These are phyloP conservation scores for Myocastor coypus DNA, from an alignment of 2,113 vertebrate species.

Conservation along the genomic window DNA sequence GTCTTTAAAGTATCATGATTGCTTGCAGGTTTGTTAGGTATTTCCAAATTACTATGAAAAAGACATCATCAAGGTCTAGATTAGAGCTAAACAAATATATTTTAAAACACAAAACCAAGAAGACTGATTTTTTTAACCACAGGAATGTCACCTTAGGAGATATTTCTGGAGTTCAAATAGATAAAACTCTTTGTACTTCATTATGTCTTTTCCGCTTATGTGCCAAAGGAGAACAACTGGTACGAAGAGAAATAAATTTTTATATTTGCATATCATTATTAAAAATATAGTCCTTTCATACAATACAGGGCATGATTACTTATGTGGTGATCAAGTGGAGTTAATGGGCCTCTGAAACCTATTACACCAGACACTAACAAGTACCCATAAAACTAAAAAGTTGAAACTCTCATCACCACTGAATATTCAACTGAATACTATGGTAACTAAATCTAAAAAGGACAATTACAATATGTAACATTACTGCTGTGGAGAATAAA, in stretches of 20 bases:
- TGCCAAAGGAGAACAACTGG: slow-evolving; percentile 74
- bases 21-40: slow-evolving; percentile 4
- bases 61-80: background rate
- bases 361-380: slow-evolving; percentile 53
- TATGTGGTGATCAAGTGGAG: slow-evolving; percentile 60
- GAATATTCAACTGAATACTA: slow-evolving; percentile 57
- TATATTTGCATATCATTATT: slow-evolving; percentile 68
- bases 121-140: slow-evolving; percentile 23
- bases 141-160: slow-evolving; percentile 70
- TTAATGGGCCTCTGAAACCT: slow-evolving; percentile 67
- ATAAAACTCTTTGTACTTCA: slow-evolving; percentile 70
- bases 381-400: slow-evolving; percentile 55
- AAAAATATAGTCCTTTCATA: slow-evolving; percentile 72
- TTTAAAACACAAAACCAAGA: slow-evolving; percentile 59
- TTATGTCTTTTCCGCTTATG: slow-evolving; percentile 65
- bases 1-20: background rate
- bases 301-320: slow-evolving; percentile 57
- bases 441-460: slow-evolving; percentile 66
- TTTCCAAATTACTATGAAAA: slow-evolving; percentile 41
- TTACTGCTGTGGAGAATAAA: background rate
- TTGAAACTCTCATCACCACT: slow-evolving; percentile 35
- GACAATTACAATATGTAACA: slow-evolving; percentile 63
- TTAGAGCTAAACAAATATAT: slow-evolving; percentile 30
- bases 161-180: slow-evolving; percentile 69
- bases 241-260: slow-evolving; percentile 71